These are phyloP conservation scores for Molossus molossus DNA, from an alignment of 2,797 vertebrate genomes.

Conservation along the genomic window DNA sequence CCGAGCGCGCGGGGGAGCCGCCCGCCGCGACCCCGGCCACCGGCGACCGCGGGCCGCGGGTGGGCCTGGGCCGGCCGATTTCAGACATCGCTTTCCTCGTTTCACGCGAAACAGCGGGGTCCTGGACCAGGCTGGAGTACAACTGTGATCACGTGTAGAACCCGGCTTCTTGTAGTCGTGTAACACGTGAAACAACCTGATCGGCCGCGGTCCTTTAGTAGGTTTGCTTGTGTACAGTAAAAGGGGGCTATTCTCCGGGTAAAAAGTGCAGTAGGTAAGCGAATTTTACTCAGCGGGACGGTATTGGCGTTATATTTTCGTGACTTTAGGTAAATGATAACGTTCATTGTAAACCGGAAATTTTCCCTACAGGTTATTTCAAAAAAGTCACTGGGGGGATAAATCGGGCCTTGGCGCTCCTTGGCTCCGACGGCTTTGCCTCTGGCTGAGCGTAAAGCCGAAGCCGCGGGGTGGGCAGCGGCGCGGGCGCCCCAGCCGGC, in stretches of 20 bases:
- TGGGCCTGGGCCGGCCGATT: not conserved
- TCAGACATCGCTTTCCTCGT: conserved; percentile 18
- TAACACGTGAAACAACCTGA: not conserved
- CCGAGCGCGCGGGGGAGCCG: not conserved
- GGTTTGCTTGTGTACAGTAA: conserved; percentile 21
- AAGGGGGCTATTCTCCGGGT: conserved; percentile 54
- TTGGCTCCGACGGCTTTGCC: not conserved
- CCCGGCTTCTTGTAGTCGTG: not conserved
- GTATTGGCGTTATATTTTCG: not conserved
- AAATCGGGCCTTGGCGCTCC: not conserved
- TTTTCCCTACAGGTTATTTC: not conserved
- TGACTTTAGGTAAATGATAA: not conserved
- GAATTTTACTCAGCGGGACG: not conserved
- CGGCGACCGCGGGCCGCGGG: not conserved
- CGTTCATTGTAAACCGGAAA: not conserved
- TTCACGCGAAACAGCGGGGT: not conserved
- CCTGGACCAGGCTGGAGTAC: conserved; percentile 50
- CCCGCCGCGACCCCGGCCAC: not conserved
- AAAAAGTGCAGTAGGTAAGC: conserved; percentile 70
- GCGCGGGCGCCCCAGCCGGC: too few species aligned
- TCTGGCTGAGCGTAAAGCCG: not conserved
- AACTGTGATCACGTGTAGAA: not conserved
- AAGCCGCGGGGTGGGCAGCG: not conserved
- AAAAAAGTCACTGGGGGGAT: not conserved
- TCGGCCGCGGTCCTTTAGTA: not conserved